These are phyloP conservation scores for Tipula unca DNA, from an alignment of 2,888 invertebrate genomes.

Conservation along the genomic window DNA sequence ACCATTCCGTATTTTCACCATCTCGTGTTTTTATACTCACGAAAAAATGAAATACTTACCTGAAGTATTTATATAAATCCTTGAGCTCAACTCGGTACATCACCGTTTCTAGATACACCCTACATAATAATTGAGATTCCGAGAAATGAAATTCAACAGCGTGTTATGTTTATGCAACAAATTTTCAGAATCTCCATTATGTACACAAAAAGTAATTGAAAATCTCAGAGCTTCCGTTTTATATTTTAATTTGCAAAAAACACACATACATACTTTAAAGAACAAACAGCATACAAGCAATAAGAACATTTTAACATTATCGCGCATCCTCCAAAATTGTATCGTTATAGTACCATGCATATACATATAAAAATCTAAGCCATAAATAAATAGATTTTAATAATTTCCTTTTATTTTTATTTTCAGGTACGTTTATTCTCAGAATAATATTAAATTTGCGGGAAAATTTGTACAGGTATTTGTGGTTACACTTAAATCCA, in stretches of 20 bases:
- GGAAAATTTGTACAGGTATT: neutral
- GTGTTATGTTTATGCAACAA: neutral
- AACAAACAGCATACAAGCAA: neutral
- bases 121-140: neutral
- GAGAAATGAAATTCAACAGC: neutral
- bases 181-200: neutral
- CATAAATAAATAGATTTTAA: neutral
- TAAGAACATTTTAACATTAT: neutral
- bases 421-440: neutral
- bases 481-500: conserved; percentile 14
- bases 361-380: neutral
- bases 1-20: too few species aligned
- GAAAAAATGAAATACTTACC: neutral
- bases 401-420: conserved; percentile 8
- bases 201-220: neutral
- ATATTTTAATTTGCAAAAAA: neutral
- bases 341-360: neutral
- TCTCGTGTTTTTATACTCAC: too few species aligned
- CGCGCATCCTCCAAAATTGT: neutral
- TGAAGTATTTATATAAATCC: neutral
- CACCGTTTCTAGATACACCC: neutral
- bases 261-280: neutral
- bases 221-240: neutral
- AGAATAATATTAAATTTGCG: neutral
- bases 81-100: neutral